Evolutionary conservation across 2,113 vertebrate genomes (phyloP).

Genomic region (Hemichromis elongatus): DNA sequence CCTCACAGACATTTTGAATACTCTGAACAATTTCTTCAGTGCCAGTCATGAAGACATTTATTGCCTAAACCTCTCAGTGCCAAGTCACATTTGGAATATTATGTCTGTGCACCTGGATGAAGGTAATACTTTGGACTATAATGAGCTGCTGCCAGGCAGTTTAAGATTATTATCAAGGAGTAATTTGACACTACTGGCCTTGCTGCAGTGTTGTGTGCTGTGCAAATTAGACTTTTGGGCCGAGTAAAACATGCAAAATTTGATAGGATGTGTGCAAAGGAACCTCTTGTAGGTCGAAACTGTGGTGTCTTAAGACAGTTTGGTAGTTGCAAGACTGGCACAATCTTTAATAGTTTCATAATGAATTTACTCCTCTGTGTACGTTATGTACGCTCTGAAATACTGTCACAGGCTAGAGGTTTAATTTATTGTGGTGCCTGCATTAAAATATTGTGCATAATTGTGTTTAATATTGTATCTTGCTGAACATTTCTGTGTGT

Average conservation of each 20-base stretch:
- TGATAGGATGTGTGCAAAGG: neutral
- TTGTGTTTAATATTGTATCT: neutral
- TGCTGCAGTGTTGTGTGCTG: neutral
- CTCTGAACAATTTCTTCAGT: neutral
- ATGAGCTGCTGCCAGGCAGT: neutral
- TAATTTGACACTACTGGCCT: neutral
- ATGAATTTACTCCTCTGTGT: neutral
- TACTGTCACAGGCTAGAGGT: neutral
- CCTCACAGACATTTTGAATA: neutral
- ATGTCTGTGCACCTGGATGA: neutral
- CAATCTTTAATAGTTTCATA: neutral
- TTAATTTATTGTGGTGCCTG: neutral
- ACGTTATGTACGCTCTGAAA: neutral
- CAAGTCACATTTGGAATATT: neutral
- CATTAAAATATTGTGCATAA: neutral
- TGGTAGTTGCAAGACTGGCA: neutral
- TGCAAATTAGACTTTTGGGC: neutral
- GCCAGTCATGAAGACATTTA: neutral
- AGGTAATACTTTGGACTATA: neutral
- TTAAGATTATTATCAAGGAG: neutral
- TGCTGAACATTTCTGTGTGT: neutral
- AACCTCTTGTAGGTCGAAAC: neutral
- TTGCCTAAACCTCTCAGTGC: neutral
- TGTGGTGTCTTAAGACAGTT: neutral
- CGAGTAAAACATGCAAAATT: neutral